A percentile compares a stretch with the other conserved stretches of the same genome.
Conservation (phyloP, 2,888 invertebrate genomes). For the Koerneria pararmatus region DNA sequence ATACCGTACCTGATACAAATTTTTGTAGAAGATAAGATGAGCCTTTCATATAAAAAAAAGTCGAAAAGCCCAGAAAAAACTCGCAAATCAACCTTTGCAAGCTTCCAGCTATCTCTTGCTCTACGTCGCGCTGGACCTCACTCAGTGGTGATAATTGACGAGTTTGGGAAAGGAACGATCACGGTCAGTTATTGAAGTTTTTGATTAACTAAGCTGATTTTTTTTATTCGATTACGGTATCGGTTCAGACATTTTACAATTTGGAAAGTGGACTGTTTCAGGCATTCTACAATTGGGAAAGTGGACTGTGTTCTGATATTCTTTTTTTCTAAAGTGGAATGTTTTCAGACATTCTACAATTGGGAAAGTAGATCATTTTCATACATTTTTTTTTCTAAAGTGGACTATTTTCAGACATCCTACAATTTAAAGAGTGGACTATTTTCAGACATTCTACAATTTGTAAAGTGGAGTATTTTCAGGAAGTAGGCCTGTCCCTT, state of each 20-base stretch:
- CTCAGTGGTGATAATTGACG: constrained; percentile 79
- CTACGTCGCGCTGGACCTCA: constrained; percentile 69
- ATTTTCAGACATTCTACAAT: not conserved
- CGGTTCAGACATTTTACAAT: not conserved
- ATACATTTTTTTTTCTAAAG: no score
- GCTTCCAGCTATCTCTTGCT: constrained; percentile 72
- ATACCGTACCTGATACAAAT: no score
- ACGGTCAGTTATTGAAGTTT: constrained; percentile 53
- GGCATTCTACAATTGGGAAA: no score
- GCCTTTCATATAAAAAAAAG: no score
- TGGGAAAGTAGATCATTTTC: no score
- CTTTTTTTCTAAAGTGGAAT: not conserved
- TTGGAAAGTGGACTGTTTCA: not conserved
- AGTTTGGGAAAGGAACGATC: constrained; percentile 81
- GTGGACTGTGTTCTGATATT: no score
- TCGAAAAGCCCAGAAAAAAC: no score
- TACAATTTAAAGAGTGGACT: not conserved
- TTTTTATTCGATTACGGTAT: no score
- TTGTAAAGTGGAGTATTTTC: constrained; percentile 39
- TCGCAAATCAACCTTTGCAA: no score
- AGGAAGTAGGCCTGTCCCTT: constrained; percentile 74
- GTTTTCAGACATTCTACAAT: no score
- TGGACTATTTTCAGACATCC: not conserved
- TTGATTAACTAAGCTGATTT: not conserved
- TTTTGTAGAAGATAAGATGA: no score